Evolutionary conservation across 2,888 invertebrate species (phyloP), one percentile per base, ranked within the genome.

Genomic region (Thymelicus sylvestris): DNA sequence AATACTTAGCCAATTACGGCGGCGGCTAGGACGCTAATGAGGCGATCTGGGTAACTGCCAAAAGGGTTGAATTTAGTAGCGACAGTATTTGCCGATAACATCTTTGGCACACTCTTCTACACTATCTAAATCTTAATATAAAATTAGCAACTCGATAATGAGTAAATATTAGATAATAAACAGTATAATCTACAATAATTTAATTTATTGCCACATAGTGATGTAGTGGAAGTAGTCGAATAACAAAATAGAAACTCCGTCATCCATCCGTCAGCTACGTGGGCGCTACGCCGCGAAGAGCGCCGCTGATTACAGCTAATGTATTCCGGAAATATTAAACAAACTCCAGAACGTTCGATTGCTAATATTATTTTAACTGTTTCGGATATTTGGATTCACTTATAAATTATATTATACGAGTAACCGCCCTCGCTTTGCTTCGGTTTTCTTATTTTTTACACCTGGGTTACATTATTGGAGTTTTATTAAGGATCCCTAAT

Each of bases 291-390:
- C 59, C 48, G 13, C 24, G 13, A 19, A 5, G 5, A 3, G 41
- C 7, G 41, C 8, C 8, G 7, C 41, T 7, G 31, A 31, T 31
- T 5, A 3, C 31, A 31, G 5, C 38, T 15, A 48, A 47, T 59
- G 50, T 48, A 60, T 60, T 13, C 48, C 52, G 41, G 19, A 67
- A 67, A 67, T 67, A 67, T 55, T 55, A 24, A 55, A 55, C 10
- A 24, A 55, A 55, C 55, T 24, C 24, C 55, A 55, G 55, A 55
- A 24, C 8, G 10, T 24, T 24, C 10, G 41, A 55, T 62, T 41
- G 44, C 41, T 44, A 62, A 62, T n/a, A 52, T 52, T 19, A 8
- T 48, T 59, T 6, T 7, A 13, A 60, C 48, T 67, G 44, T 38
- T 31, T 50, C 48, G 48, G 10, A 47, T 12, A 55, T 19, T 19